Percentiles rank a stretch among this genome's conserved stretches.
Conservation (phyloP, 2,888 invertebrate species). For the Petrolisthes manimaculis region DNA sequence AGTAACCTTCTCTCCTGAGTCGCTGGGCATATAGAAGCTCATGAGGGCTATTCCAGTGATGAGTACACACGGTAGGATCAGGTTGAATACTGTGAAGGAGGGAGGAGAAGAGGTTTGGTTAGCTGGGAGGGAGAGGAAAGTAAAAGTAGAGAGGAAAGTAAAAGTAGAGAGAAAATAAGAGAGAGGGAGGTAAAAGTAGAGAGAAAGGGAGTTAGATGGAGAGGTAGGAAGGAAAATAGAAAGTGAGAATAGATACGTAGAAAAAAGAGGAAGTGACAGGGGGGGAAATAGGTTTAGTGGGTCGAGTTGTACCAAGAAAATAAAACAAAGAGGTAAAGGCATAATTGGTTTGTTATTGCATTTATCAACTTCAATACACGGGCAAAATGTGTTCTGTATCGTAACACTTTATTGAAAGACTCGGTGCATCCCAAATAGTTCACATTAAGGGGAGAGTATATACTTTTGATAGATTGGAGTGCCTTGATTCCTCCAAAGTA, state of each 20-base stretch:
- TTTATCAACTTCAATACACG: no score
- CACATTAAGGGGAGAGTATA: no score
- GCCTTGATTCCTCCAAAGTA: no score
- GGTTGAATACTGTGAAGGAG: slow-evolving; percentile 67
- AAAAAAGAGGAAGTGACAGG: neutral
- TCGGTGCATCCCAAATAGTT: no score
- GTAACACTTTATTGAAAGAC: no score
- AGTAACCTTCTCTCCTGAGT: slow-evolving; percentile 73
- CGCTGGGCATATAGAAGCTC: slow-evolving; percentile 75
- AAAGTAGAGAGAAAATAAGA: neutral
- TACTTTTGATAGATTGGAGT: no score
- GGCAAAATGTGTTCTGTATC: no score
- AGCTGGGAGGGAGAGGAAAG: neutral
- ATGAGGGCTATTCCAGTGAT: slow-evolving; percentile 74
- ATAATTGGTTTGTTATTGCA: no score
- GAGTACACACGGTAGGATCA: slow-evolving; percentile 74
- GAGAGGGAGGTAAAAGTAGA: neutral
- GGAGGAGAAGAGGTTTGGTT: neutral
- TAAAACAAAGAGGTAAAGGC: no score
- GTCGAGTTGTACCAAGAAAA: no score
- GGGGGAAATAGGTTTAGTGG: neutral
- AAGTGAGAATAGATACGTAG: neutral
- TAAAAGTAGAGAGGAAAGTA: neutral
- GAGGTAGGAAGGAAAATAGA: no score
- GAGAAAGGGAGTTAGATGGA: neutral